Conservation (phyloP, 2,113 vertebrate species). For the Collichthys lucidus region DNA sequence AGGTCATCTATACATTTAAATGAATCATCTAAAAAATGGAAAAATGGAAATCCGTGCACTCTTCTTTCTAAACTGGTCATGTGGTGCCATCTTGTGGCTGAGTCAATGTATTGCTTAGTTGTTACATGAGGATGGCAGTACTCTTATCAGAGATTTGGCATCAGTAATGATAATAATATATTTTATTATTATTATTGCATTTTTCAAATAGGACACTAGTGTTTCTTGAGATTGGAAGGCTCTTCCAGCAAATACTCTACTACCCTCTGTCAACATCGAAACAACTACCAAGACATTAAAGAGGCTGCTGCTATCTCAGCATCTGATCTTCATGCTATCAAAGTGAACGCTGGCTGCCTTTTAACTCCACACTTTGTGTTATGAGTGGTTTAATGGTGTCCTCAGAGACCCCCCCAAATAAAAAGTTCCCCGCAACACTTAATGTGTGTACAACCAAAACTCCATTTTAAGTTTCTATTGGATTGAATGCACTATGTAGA, state of each 20-base stretch:
- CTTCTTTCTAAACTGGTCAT: neutral
- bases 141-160: neutral
- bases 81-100: slow-evolving; percentile 15
- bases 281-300: neutral
- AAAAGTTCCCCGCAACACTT: too few species aligned
- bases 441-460: neutral
- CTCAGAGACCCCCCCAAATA: too few species aligned
- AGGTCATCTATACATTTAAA: neutral
- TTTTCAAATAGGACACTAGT: neutral
- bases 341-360: neutral
- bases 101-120: neutral
- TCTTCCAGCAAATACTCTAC: neutral
- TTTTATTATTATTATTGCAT: neutral
- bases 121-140: neutral
- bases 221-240: neutral
- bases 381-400: neutral
- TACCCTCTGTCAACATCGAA: neutral
- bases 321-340: neutral
- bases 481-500: neutral
- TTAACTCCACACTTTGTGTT: neutral
- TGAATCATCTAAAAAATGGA: too few species aligned
- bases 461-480: neutral
- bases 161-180: neutral
- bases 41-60: too few species aligned
- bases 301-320: neutral